Percentiles rank a stretch among this genome's conserved stretches.
Evolutionary conservation across 1,140 invertebrate species (phyloP).

Genomic region (Trichonephila clavipes): DNA sequence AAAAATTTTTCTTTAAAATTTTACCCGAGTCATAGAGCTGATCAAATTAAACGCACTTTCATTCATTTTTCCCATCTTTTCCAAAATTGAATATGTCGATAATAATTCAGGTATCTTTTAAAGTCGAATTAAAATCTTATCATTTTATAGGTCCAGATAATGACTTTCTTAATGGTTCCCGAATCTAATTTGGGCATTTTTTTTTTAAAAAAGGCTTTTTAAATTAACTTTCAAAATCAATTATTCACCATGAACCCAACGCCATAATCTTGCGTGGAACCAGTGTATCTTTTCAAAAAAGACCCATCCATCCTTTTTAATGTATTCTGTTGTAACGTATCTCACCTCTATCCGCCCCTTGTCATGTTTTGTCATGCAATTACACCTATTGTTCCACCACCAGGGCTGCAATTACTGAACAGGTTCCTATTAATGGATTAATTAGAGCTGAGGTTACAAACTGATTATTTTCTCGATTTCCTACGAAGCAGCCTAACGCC

Average conservation of each 20-base stretch:
- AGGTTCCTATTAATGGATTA: slow-evolving; percentile 30
- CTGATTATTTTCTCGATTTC: slow-evolving; percentile 31
- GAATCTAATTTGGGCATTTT: background rate
- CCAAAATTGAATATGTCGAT: no score
- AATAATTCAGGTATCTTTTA: background rate
- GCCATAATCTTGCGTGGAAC: no score
- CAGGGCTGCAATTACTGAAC: background rate
- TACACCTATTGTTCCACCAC: background rate
- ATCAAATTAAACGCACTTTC: no score
- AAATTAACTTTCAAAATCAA: background rate
- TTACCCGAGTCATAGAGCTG: no score
- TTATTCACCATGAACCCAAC: background rate
- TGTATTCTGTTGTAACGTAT: background rate
- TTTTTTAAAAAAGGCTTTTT: background rate
- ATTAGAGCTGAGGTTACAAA: slow-evolving; percentile 16
- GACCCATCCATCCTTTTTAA: background rate
- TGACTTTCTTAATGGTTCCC: background rate
- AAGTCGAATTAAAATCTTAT: background rate
- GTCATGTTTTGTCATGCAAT: slow-evolving; percentile 10
- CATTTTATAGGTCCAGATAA: background rate
- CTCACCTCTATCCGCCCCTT: background rate
- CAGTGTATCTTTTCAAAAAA: no score
- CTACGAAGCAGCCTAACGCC: background rate
- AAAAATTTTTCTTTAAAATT: no score
- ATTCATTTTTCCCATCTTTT: no score